Percentiles rank a stretch among this genome's conserved stretches.
phyloP scores from a whole-genome alignment of 1,140 invertebrate genomes.

The Belonocnema kinseyi region DNA sequence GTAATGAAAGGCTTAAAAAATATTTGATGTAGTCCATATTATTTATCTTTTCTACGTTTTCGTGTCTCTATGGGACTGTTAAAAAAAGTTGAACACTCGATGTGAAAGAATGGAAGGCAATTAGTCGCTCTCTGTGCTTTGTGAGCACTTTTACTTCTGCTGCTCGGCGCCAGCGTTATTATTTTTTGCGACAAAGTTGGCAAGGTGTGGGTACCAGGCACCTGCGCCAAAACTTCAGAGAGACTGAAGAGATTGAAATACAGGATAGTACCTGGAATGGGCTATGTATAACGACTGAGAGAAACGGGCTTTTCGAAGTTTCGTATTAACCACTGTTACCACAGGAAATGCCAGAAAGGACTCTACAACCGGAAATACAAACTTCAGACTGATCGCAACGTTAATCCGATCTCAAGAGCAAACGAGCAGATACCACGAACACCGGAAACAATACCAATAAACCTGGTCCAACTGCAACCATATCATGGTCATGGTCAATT shows the following conservation, averaged over 20 bases:
- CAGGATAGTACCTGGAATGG: background rate
- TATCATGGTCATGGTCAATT: conserved; percentile 15
- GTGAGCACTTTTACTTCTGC: background rate
- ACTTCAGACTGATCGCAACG: conserved; percentile 23
- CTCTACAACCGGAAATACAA: conserved; percentile 16
- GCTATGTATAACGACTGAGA: background rate
- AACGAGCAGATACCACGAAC: conserved; percentile 24
- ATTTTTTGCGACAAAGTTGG: background rate
- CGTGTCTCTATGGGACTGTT: too few species aligned
- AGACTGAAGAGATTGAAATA: conserved; percentile 6
- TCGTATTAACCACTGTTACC: conserved; percentile 22
- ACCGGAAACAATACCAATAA: conserved; percentile 31
- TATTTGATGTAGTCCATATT: too few species aligned
- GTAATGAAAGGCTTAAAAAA: too few species aligned
- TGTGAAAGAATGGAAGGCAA: conserved; percentile 3
- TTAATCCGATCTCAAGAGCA: conserved; percentile 13
- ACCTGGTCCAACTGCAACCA: background rate
- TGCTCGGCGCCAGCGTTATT: background rate
- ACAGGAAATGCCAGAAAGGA: conserved; percentile 23
- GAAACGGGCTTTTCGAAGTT: conserved; percentile 21
- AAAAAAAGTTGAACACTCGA: too few species aligned
- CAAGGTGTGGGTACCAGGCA: background rate
- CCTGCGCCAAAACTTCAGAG: background rate
- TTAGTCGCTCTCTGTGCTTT: background rate
- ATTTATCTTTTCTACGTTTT: too few species aligned